These are phyloP conservation scores for Xiphorhynchus erythropygius DNA, from an alignment of 2,797 vertebrate species.

Conservation along the genomic window DNA sequence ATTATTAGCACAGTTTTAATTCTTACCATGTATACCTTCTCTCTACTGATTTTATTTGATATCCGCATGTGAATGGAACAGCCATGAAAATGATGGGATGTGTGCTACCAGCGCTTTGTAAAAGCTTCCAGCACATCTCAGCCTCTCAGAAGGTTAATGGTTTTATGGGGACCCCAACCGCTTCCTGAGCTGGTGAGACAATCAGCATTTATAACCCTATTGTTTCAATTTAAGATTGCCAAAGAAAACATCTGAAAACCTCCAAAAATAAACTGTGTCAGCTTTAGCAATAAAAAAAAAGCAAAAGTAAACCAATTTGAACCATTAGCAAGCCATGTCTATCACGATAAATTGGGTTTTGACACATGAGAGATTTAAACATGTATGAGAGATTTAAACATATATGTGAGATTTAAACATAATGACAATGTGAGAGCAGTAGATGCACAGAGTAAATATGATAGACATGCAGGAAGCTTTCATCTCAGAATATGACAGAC, in stretches of 20 bases:
- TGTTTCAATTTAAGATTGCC: not conserved
- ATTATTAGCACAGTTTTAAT: not conserved
- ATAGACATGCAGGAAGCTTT: not conserved
- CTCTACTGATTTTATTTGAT: not conserved
- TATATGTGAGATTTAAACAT: not conserved
- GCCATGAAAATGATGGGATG: not conserved
- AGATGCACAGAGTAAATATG: not conserved
- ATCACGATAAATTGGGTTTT: not conserved
- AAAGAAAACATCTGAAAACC: not conserved
- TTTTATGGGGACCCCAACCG: not conserved
- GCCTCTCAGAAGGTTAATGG: not conserved
- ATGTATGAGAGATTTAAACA: not conserved
- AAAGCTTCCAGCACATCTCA: not conserved
- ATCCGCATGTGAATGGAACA: not conserved
- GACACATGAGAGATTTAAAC: not conserved
- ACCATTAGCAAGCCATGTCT: not conserved
- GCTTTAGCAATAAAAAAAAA: not conserved
- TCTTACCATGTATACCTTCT: not conserved
- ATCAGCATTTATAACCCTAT: not conserved
- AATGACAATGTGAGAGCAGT: not conserved
- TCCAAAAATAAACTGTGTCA: not conserved
- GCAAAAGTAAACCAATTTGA: not conserved
- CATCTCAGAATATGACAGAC: not conserved
- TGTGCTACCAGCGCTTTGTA: accelerated
- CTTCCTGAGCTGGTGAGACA: not conserved